Evolutionary conservation across 2,888 invertebrate genomes (phyloP).

Genomic region (Piscicola geometra): DNA sequence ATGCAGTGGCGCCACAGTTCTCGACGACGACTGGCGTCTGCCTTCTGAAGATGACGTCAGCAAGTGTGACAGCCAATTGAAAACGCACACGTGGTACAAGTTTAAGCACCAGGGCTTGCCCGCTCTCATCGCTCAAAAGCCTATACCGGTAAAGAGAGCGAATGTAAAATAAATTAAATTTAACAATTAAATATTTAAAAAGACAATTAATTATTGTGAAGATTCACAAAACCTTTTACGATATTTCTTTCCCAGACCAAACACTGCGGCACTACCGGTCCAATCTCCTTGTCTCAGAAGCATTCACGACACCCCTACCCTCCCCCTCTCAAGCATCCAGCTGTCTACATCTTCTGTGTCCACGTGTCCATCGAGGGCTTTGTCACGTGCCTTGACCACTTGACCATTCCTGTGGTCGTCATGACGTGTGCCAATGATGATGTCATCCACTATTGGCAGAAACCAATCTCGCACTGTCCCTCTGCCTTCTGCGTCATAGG

Average conservation of each 20-base stretch:
- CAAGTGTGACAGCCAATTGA: constrained; percentile 20
- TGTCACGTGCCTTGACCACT: constrained; percentile 22
- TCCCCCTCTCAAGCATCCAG: constrained; percentile 18
- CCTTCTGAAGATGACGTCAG: constrained; percentile 22
- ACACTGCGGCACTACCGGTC: constrained; percentile 29
- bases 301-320: constrained; percentile 3
- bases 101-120: constrained; percentile 23
- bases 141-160: neutral
- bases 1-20: constrained; percentile 13
- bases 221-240: too few species aligned
- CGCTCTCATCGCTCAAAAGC: constrained; percentile 9
- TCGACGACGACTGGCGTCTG: constrained; percentile 26
- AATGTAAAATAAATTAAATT: too few species aligned
- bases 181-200: too few species aligned
- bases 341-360: constrained; percentile 24
- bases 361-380: constrained; percentile 27
- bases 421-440: constrained; percentile 29
- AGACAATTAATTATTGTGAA: too few species aligned
- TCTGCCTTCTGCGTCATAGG: constrained; percentile 29
- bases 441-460: constrained; percentile 19
- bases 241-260: constrained; percentile 16
- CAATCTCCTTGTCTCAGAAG: constrained; percentile 19
- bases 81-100: constrained; percentile 20
- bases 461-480: constrained; percentile 10
- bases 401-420: constrained; percentile 25